A percentile compares a stretch with the other conserved stretches of the same genome.
These are phyloP conservation scores for Parazoanthus atlanticus DNA, from an alignment of 92 coral and sea anemone genomes.

Conservation along the genomic window DNA sequence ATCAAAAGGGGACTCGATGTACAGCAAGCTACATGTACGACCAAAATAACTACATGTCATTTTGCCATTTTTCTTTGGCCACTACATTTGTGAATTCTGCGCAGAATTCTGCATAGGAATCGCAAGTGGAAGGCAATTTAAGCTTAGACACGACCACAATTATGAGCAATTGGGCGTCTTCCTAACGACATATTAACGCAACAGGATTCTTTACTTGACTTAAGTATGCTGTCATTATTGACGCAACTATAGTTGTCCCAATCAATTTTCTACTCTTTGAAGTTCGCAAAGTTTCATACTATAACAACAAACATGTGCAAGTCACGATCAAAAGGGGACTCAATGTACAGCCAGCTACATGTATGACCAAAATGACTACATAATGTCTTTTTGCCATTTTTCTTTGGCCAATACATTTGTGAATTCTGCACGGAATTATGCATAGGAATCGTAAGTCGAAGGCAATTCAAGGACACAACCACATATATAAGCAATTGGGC, in stretches of 20 bases:
- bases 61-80: conserved; percentile 63
- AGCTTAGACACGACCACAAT: conserved; percentile 49
- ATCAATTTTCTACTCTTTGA: not conserved
- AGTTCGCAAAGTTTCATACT: not conserved
- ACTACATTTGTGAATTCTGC: conserved; percentile 57
- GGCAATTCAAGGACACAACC: conserved; percentile 56
- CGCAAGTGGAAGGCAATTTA: conserved; percentile 55
- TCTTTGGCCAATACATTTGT: conserved; percentile 56
- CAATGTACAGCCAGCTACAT: not conserved
- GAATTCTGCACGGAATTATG: conserved; percentile 67
- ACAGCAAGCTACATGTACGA: not conserved
- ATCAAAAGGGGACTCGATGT: not conserved
- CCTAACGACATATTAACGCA: conserved; percentile 23
- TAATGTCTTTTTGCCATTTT: conserved; percentile 64
- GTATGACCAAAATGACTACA: conserved; percentile 1
- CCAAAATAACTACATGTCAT: conserved; percentile 39
- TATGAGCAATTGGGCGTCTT: conserved; percentile 58
- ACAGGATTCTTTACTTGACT: not conserved
- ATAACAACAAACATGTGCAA: not conserved
- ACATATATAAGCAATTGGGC: conserved; percentile 54
- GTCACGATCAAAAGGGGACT: no score
- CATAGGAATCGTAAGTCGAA: conserved; percentile 53
- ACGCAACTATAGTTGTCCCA: not conserved
- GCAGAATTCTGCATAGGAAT: conserved; percentile 64
- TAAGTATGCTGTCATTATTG: not conserved